Evolutionary conservation across 2,113 vertebrate species (phyloP).

Genomic region (Xenus cinereus): DNA sequence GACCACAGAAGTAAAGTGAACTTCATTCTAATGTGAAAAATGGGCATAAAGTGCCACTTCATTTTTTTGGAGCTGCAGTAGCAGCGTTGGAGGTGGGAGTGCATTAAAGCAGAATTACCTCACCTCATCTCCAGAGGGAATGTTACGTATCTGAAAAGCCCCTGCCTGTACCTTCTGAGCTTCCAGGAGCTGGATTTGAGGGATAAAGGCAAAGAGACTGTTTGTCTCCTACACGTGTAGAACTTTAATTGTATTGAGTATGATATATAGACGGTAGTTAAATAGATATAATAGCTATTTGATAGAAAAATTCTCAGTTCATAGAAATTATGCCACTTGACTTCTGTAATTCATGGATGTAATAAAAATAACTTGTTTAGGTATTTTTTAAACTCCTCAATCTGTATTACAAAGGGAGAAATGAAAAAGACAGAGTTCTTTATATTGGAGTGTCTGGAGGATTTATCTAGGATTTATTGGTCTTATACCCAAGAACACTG

Average conservation of each 20-base stretch:
- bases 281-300: not conserved
- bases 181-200: not conserved
- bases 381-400: not conserved
- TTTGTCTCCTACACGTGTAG: not conserved
- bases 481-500: not conserved
- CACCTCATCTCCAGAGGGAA: not conserved
- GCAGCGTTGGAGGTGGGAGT: not conserved
- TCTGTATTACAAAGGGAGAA: not conserved
- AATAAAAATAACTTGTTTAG: not conserved
- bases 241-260: not conserved
- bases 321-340: not conserved
- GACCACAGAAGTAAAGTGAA: not conserved
- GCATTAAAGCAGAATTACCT: not conserved
- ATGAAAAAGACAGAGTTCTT: not conserved
- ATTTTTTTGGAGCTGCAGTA: not conserved
- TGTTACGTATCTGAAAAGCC: not conserved
- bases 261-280: not conserved
- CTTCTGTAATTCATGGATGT: not conserved
- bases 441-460: not conserved
- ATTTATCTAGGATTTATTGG: not conserved
- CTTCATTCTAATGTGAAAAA: not conserved
- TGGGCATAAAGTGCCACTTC: not conserved
- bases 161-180: not conserved
- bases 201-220: not conserved
- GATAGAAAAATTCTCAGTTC: not conserved